phyloP scores from a whole-genome alignment of 2,888 invertebrate genomes.

The Punctoribates punctum region DNA sequence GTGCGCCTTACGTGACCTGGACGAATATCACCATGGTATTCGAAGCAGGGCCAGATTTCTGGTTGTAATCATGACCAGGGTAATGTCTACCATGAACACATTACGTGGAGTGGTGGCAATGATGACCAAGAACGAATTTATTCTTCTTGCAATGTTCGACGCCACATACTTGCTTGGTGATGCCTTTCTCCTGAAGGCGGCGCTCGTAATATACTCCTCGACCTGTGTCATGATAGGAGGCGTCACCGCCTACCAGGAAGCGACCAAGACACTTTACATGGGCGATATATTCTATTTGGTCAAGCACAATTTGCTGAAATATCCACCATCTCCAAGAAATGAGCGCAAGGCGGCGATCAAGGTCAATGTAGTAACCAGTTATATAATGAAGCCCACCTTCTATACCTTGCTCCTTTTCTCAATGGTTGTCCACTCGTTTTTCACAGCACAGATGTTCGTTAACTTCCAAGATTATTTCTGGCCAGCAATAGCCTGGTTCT shows the following conservation, averaged over 20 bases:
- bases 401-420: not conserved
- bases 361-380: not conserved
- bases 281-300: not conserved
- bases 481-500: not conserved
- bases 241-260: not conserved
- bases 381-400: not conserved
- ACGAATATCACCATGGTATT: too few relatives aligned
- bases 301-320: not conserved
- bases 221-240: not conserved
- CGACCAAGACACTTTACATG: not conserved
- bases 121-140: too few relatives aligned
- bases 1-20: too few relatives aligned
- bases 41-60: too few relatives aligned
- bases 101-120: too few relatives aligned
- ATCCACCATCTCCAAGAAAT: not conserved
- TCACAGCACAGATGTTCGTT: not conserved
- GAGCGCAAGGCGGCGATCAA: not conserved
- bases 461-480: not conserved
- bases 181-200: too few relatives aligned
- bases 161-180: too few relatives aligned
- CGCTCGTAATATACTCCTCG: too few relatives aligned
- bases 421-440: too few relatives aligned
- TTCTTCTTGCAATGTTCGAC: too few relatives aligned
- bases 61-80: too few relatives aligned
- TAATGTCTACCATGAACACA: too few relatives aligned